Conservation (phyloP, 2,797 vertebrate species). For the Cyprinodon diabolis region DNA sequence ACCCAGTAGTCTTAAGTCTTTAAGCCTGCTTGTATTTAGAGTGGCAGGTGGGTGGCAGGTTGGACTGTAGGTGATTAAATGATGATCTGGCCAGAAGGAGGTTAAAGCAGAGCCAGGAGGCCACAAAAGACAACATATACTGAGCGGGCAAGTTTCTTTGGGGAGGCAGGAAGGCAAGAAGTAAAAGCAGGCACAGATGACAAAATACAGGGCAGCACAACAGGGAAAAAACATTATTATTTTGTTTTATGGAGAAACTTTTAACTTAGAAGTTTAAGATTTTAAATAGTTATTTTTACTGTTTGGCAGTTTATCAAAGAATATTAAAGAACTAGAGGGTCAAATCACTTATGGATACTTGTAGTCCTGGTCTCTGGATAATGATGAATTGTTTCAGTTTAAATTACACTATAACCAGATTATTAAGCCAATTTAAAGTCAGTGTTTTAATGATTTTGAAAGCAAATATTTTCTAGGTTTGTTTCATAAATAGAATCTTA, state of each 20-base stretch:
- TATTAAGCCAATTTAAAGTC: no score
- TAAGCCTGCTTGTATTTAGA: not conserved
- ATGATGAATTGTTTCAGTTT: no score
- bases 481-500: no score
- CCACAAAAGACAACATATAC: conserved; percentile 43
- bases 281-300: not conserved
- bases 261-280: not conserved
- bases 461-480: no score
- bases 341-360: not conserved
- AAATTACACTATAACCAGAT: no score
- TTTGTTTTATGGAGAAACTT: not conserved
- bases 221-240: not conserved
- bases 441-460: no score
- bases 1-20: no score
- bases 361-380: no score
- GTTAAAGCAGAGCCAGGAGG: conserved; percentile 67
- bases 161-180: not conserved
- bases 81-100: conserved; percentile 59
- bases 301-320: not conserved
- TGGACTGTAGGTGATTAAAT: conserved; percentile 60
- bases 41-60: conserved; percentile 57
- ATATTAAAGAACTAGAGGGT: not conserved
- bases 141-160: conserved; percentile 1
- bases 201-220: not conserved
- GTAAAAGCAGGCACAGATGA: conserved; percentile 13